A percentile compares a stretch with the other conserved stretches of the same genome.
These are phyloP conservation scores for Sialis fuliginosa DNA, from an alignment of 2,888 invertebrate species.

Conservation along the genomic window DNA sequence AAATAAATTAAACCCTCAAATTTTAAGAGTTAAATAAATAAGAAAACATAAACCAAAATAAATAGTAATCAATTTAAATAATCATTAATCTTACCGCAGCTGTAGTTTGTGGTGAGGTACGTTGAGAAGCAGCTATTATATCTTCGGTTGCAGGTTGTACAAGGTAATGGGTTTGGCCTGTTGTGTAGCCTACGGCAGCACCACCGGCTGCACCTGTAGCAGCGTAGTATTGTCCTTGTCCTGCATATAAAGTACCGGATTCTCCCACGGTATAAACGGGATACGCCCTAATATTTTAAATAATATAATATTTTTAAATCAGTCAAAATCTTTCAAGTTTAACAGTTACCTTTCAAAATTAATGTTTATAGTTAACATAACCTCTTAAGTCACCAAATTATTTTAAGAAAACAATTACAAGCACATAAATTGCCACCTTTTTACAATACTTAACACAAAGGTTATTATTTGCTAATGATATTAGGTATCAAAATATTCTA, in stretches of 20 bases:
- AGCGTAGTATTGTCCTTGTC: slow-evolving; percentile 55
- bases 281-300: slow-evolving; percentile 37
- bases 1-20: too few relatives aligned
- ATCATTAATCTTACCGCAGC: slow-evolving; percentile 32
- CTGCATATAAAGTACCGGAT: slow-evolving; percentile 34
- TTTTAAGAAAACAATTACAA: too few relatives aligned
- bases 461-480: too few relatives aligned
- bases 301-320: neutral
- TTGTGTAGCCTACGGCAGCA: slow-evolving; percentile 25
- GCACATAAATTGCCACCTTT: too few relatives aligned
- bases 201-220: slow-evolving; percentile 38
- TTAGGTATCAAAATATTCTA: too few relatives aligned
- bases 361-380: too few relatives aligned
- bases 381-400: too few relatives aligned
- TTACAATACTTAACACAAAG: too few relatives aligned
- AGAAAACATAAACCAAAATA: too few relatives aligned
- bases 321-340: neutral
- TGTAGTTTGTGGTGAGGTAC: slow-evolving; percentile 50
- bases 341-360: neutral
- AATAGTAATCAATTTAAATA: too few relatives aligned
- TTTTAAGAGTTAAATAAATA: too few relatives aligned
- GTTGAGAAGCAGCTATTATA: slow-evolving; percentile 36
- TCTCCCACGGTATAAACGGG: slow-evolving; percentile 64
- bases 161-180: slow-evolving; percentile 37
- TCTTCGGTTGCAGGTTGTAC: slow-evolving; percentile 50